Percentiles rank a stretch among this genome's conserved stretches.
phyloP scores from a whole-genome alignment of 2,113 vertebrate species.

The Atherinomorus stipes region DNA sequence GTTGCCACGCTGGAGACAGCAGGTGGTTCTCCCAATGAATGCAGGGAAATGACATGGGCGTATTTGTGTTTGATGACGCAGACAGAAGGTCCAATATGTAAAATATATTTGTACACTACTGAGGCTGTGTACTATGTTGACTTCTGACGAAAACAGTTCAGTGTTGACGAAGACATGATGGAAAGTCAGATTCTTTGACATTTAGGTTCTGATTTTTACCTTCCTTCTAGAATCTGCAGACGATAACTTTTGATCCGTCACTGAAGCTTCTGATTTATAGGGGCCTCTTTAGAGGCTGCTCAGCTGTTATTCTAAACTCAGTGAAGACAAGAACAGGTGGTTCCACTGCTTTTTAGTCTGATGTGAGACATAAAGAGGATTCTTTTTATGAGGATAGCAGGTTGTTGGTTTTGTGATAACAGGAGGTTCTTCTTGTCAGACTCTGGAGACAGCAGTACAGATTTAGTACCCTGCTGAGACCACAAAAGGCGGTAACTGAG shows the following conservation, averaged over 20 bases:
- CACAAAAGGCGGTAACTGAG: not conserved
- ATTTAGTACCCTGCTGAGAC: not conserved
- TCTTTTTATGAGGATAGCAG: not conserved
- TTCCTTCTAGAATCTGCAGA: not conserved
- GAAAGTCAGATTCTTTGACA: not conserved
- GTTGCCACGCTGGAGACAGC: not conserved
- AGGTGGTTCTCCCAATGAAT: constrained; percentile 2
- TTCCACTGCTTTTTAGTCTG: not conserved
- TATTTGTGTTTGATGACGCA: not conserved
- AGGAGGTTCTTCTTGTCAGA: not conserved
- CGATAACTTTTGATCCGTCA: no score
- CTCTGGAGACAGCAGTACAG: not conserved
- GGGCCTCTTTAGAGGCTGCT: not conserved
- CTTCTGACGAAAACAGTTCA: no score
- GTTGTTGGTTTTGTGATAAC: not conserved
- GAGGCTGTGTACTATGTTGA: no score
- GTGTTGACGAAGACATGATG: not conserved
- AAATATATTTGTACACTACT: no score
- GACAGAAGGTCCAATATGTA: not conserved
- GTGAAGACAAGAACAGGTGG: constrained; percentile 1
- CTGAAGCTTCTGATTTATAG: not conserved
- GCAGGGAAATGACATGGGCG: not conserved
- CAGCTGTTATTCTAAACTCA: not conserved
- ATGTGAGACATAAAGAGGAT: not conserved
- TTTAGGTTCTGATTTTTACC: not conserved